Base-by-base conservation (phyloP, 2,797 vertebrate genomes). In the Poeciliopsis presidionis region DNA sequence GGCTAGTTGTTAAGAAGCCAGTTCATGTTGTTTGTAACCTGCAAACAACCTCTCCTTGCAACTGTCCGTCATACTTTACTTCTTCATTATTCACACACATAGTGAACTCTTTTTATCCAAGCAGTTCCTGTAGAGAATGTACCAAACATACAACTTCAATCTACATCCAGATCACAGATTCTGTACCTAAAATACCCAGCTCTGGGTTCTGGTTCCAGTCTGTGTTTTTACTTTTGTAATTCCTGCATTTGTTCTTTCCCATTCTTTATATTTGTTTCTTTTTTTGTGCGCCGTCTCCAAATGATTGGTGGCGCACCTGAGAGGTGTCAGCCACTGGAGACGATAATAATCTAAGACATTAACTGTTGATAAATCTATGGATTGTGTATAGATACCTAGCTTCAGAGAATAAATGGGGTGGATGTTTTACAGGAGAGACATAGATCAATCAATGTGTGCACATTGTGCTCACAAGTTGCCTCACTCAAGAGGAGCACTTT, bases 401-500 rank as follows among this genome's bases (percentile, higher is more conserved):
- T 88, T 89, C 88, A 94, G 90, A 94, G 86, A 86, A 87, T 73
- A 91, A 88, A 89, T 85, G 89, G 90, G 89, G 88, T 89, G 90
- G 94, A 95, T 94, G 89, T 93, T 94, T 93, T 92, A 90, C 85
- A 85, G 90, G 91, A 92, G 94, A 94, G 92, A 95, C 91, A 92
- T 77, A 93, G 94, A 94, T 95, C 95, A 95, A 96, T 96, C 95
- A 95, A 92, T 79, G 90, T 94, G 94, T 93, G 92, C 80, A 86
- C 77, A 82, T 84, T 85, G 81, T 92, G 92, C 94, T 89, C 94
- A 92, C 85, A 90, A 82, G 84, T 93, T 79, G 90, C 94, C 94
- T 95, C 93, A 88, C 88, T 92, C 91, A 92, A 92, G 92, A 95
- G 94, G 94, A 95, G 95, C 95, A 94, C 95, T 94, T 95, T 95